Evolutionary conservation across 1,140 invertebrate species (phyloP).

Genomic region (Eriocheir sinensis): DNA sequence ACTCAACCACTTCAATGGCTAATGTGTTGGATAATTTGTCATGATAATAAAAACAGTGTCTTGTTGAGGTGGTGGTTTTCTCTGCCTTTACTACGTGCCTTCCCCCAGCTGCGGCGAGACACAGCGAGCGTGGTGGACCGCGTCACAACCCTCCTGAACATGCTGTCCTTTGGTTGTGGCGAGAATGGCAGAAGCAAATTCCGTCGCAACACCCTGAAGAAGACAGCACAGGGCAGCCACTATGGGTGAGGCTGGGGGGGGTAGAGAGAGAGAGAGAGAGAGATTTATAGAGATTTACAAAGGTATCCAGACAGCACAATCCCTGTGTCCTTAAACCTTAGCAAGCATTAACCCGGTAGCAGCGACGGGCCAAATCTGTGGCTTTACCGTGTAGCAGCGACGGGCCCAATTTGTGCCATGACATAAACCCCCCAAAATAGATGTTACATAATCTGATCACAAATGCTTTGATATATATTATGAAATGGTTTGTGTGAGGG

Average conservation of each 20-base stretch:
- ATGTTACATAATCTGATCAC: too few relatives aligned
- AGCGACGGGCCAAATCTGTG: too few relatives aligned
- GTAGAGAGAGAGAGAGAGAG: conserved; percentile 12
- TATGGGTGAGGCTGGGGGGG: conserved; percentile 52
- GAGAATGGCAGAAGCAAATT: conserved; percentile 30
- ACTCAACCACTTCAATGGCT: too few relatives aligned
- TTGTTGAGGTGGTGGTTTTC: background rate
- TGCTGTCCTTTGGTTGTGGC: conserved; percentile 65
- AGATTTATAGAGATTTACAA: background rate
- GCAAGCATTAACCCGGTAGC: too few relatives aligned
- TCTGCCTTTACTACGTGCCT: too few relatives aligned
- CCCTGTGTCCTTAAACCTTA: too few relatives aligned
- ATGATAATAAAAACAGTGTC: background rate
- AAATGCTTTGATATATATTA: too few relatives aligned
- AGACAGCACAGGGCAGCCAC: conserved; percentile 63
- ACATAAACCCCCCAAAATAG: too few relatives aligned
- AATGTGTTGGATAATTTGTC: background rate
- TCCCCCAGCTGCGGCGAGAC: conserved; percentile 44
- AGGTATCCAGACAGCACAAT: too few relatives aligned
- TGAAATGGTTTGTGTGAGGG: too few relatives aligned
- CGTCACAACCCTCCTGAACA: conserved; percentile 60
- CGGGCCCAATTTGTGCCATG: too few relatives aligned
- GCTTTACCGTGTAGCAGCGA: too few relatives aligned
- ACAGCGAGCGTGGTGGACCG: conserved; percentile 55
- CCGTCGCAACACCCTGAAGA: conserved; percentile 56